phyloP scores from a whole-genome alignment of 1,140 invertebrate species.

The Glomeris maerens region DNA sequence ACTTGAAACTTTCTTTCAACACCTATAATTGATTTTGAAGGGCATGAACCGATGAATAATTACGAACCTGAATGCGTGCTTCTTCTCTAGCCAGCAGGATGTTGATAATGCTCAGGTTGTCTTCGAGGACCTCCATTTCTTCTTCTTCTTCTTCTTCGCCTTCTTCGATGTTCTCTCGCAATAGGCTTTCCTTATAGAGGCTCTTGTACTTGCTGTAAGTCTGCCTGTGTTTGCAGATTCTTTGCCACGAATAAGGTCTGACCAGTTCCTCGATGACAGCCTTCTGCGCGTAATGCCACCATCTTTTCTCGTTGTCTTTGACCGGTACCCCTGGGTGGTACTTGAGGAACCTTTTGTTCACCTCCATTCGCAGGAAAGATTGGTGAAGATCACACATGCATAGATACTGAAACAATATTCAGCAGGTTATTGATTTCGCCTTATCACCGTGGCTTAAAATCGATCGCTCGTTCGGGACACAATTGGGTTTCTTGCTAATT shows the following conservation, averaged over 20 bases:
- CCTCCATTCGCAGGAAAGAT: conserved; percentile 48
- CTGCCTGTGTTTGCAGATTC: conserved; percentile 48
- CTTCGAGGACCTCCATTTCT: conserved; percentile 58
- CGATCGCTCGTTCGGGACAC: too few species aligned
- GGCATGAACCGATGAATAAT: conserved; percentile 17
- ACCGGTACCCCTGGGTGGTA: conserved; percentile 34
- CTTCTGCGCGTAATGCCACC: conserved; percentile 66
- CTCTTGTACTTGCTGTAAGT: conserved; percentile 45
- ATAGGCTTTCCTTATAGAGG: conserved; percentile 52
- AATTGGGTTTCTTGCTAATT: too few species aligned
- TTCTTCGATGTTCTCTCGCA: conserved; percentile 54
- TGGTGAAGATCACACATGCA: conserved; percentile 48
- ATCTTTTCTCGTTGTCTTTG: conserved; percentile 34
- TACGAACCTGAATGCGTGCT: conserved; percentile 49
- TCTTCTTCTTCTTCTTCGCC: conserved; percentile 53
- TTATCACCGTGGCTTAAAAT: too few species aligned
- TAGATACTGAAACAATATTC: conserved; percentile 37
- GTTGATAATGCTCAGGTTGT: conserved; percentile 52
- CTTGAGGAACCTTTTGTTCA: conserved; percentile 47
- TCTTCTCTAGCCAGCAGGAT: conserved; percentile 64
- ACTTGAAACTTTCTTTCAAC: too few species aligned
- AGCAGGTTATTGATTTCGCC: background rate
- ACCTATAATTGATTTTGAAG: too few species aligned
- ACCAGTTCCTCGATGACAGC: conserved; percentile 55
- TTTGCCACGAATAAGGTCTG: conserved; percentile 54